A percentile compares a stretch with the other conserved stretches of the same genome.
phyloP scores from a whole-genome alignment of 1,140 invertebrate species.

The Aporrectodea caliginosa region DNA sequence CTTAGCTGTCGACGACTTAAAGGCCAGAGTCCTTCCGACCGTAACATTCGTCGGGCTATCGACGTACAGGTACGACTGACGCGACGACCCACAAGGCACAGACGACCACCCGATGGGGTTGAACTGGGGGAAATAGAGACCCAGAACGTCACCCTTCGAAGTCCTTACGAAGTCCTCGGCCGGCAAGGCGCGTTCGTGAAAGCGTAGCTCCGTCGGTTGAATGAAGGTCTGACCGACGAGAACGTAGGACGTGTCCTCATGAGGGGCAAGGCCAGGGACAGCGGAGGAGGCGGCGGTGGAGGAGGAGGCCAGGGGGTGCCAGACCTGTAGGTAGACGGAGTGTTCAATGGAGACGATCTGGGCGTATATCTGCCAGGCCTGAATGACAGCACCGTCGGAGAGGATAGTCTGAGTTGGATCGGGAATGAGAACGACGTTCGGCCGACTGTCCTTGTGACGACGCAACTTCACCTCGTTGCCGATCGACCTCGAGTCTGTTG shows the following conservation, averaged over 20 bases:
- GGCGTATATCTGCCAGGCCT: slow-evolving; percentile 30
- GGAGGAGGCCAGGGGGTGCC: no score
- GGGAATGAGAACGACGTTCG: slow-evolving; percentile 25
- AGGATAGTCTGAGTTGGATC: slow-evolving; percentile 30
- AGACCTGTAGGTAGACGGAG: slow-evolving; percentile 20
- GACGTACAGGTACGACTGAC: not conserved
- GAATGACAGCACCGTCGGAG: slow-evolving; percentile 2
- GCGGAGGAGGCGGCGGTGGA: no score
- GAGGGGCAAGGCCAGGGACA: no score
- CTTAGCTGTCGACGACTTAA: not conserved
- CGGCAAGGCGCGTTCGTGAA: slow-evolving; percentile 15
- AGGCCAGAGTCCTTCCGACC: not conserved
- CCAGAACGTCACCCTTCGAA: slow-evolving; percentile 27
- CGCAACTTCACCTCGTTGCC: slow-evolving; percentile 31
- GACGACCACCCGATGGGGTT: slow-evolving; percentile 16
- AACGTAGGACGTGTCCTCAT: not conserved
- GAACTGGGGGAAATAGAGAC: slow-evolving; percentile 30
- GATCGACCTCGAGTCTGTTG: slow-evolving; percentile 27
- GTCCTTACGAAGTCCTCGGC: slow-evolving; percentile 4
- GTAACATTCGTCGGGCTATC: not conserved
- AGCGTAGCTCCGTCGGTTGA: slow-evolving; percentile 27
- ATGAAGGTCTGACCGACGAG: slow-evolving; percentile 31
- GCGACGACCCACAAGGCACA: slow-evolving; percentile 14
- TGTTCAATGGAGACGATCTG: slow-evolving; percentile 30
- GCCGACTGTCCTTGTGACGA: slow-evolving; percentile 12